Base-by-base conservation (phyloP, 1,140 invertebrate species). In the Calephelis nemesis region DNA sequence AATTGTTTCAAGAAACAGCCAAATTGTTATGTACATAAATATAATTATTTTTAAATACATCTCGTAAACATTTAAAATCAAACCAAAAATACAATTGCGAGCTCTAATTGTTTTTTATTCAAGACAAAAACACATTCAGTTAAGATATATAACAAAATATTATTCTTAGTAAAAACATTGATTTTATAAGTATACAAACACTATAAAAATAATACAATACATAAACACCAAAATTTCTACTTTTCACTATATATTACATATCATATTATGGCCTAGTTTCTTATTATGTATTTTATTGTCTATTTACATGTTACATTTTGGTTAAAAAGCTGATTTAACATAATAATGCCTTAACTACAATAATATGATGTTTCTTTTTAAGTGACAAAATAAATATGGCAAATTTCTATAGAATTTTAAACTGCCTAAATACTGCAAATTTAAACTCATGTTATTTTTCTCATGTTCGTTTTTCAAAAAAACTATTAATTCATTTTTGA, bases 181-280 rank as follows among this genome's bases (percentile, higher is more conserved):
- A 30, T 58, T 58, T 30, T 30, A 30, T 58, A 15, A 58, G 52
- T 58, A 30, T 30, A 58, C 52, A 58, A 58, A 58, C 52, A 58
- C 52, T 58, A 58, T 58, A 58, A 58, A 58, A 58, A 58, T 58
- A 58, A 58, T 58, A 30, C 30, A 52, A 15, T 52, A 58, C 15
- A 58, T 58, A 58, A 58, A 58, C 52, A 58, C 52, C 52, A 58
- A 58, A 58, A 58, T 58, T 45, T 30, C 52, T 58, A 58, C 52
- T 58, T 58, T 52, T 58, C 15, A 58, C 52, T 58, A 58, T 9
- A 58, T 58, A 58, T 58, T 30, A 30, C 30, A 58, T 58, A 19
- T 52, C 19, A 52, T 58, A 11, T 58, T 58, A 58, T 58, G 52
- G 52, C 52, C 52, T 58, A 58, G 13, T 30, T 58, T 11, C 52